These are phyloP conservation scores for Urophycis tenuis DNA, from an alignment of 2,797 vertebrate genomes.

Conservation along the genomic window DNA sequence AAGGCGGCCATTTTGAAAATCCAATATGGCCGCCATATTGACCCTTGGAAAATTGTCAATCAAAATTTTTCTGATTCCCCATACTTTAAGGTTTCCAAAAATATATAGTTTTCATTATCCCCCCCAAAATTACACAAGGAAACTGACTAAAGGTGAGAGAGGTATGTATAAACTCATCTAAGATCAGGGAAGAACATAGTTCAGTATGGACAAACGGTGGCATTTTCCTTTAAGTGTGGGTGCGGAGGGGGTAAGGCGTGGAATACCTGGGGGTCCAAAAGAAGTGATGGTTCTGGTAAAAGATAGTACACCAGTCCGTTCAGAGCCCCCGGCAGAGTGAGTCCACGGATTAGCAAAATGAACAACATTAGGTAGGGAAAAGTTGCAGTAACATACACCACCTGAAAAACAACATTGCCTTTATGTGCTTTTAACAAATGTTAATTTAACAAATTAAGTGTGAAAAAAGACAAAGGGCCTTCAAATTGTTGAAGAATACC, in stretches of 20 bases:
- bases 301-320: constrained; percentile 67
- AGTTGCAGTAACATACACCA: constrained; percentile 72
- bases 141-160: too few species aligned
- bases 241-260: neutral
- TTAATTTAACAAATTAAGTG: neutral
- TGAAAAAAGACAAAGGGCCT: neutral
- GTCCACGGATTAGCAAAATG: constrained; percentile 65
- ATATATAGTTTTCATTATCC: too few species aligned
- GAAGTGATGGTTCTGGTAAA: constrained; percentile 60
- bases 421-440: neutral
- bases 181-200: too few species aligned
- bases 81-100: too few species aligned
- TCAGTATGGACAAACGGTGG: too few species aligned
- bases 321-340: constrained; percentile 70
- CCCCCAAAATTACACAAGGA: neutral
- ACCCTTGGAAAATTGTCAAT: too few species aligned
- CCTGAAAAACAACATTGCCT: constrained; percentile 47
- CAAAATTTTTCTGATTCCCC: too few species aligned
- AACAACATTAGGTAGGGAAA: constrained; percentile 70
- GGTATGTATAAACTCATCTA: too few species aligned
- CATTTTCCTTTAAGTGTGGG: too few species aligned
- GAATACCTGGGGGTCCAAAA: constrained; percentile 66
- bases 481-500: constrained; percentile 35
- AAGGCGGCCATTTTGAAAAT: too few species aligned
- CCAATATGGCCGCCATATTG: too few species aligned